A percentile compares a stretch with the other conserved stretches of the same genome.
Conservation (phyloP, 2,888 invertebrate species). For the Penaeus monodon region DNA sequence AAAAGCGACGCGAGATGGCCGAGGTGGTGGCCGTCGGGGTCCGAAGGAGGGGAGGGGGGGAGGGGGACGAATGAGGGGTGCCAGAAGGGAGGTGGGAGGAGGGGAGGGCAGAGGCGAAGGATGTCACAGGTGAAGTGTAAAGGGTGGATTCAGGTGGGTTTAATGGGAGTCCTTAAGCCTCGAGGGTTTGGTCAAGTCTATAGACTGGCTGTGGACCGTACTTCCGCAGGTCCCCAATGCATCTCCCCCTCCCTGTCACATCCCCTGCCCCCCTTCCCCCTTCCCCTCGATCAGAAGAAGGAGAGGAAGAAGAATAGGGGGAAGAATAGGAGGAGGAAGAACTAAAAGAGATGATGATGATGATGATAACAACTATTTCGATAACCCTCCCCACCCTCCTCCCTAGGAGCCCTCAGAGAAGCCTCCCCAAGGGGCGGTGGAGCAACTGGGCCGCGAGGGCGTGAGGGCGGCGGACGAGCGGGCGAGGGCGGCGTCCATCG, state of each 20-base stretch:
- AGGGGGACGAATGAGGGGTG: not conserved
- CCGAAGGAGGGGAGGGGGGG: not conserved
- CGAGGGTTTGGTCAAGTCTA: too few species aligned
- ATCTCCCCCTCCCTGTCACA: too few species aligned
- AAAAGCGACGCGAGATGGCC: not conserved
- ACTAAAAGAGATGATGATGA: not conserved
- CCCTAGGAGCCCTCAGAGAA: not conserved
- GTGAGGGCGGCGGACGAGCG: too few species aligned
- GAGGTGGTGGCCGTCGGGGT: not conserved
- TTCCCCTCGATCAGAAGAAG: too few species aligned
- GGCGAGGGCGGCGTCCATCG: not conserved
- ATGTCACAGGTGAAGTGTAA: slow-evolving; percentile 12
- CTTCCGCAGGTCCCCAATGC: too few species aligned
- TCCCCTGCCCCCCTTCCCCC: too few species aligned
- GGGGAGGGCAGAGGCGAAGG: slow-evolving; percentile 4
- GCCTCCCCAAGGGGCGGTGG: not conserved
- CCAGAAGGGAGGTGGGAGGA: not conserved
- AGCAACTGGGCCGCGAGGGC: not conserved
- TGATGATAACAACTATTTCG: not conserved
- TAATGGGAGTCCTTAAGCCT: not conserved
- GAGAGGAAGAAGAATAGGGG: not conserved
- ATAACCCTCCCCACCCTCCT: too few species aligned
- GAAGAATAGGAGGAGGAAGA: not conserved
- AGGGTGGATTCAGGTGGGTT: not conserved
- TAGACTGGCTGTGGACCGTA: too few species aligned